These are phyloP conservation scores for Caloenas nicobarica DNA, from an alignment of 2,113 vertebrate species.

Conservation along the genomic window DNA sequence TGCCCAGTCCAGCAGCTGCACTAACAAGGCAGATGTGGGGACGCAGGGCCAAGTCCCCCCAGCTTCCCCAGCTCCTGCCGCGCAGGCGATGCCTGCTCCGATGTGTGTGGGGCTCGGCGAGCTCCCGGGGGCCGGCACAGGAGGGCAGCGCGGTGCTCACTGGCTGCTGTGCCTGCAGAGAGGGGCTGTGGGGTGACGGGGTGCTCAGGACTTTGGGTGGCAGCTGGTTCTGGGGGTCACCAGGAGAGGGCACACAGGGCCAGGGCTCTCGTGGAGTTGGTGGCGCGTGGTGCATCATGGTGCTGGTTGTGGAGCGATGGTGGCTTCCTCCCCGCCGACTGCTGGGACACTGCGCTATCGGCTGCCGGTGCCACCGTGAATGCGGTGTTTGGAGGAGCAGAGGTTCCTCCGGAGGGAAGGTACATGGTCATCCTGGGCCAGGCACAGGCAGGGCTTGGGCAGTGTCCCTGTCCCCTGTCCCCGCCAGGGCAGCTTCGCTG, in stretches of 20 bases:
- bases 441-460: background rate
- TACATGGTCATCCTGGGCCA: fast-evolving
- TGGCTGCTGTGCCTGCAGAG: fast-evolving
- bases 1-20: background rate
- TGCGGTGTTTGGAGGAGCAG: fast-evolving
- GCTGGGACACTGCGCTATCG: background rate
- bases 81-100: fast-evolving
- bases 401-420: background rate
- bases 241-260: fast-evolving
- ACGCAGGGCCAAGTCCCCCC: fast-evolving
- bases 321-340: background rate
- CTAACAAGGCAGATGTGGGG: background rate
- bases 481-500: fast-evolving
- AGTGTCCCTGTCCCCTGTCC: background rate
- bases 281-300: background rate
- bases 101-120: fast-evolving
- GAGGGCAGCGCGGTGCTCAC: fast-evolving
- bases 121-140: background rate
- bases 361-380: background rate
- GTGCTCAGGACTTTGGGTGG: background rate
- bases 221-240: background rate
- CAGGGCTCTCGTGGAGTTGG: fast-evolving
- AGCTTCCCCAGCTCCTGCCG: background rate
- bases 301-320: fast-evolving
- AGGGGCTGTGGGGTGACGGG: background rate